Evolutionary conservation across 2,797 vertebrate species (phyloP).

Genomic region (Platyrinchus mystaceus): DNA sequence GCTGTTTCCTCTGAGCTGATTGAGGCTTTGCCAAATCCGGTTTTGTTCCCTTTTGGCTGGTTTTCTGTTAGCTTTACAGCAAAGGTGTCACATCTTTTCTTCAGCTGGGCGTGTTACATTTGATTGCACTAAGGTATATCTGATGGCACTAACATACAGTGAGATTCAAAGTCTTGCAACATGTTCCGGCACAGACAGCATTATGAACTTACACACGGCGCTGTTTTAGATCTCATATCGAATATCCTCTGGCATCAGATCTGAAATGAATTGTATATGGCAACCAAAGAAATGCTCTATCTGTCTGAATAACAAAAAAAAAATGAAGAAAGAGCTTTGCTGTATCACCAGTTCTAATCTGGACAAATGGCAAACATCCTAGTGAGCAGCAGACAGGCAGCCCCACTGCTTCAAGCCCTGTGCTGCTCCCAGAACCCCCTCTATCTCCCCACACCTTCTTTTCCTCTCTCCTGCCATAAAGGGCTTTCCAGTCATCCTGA

Average conservation of each 20-base stretch:
- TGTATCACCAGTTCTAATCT: conserved; percentile 48
- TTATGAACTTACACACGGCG: not conserved
- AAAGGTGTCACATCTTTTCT: conserved; percentile 50
- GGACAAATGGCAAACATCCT: conserved; percentile 19
- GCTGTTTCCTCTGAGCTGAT: not conserved
- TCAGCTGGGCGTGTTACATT: not conserved
- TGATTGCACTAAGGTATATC: conserved; percentile 31
- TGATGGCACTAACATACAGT: conserved; percentile 24
- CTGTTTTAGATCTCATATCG: conserved; percentile 55
- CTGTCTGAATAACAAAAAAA: conserved; percentile 19
- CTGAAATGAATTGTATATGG: conserved; percentile 41
- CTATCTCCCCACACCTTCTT: not conserved
- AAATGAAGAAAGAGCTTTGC: not conserved
- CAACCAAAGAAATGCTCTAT: conserved; percentile 44
- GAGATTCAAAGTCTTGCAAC: conserved; percentile 42
- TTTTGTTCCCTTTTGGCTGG: conserved; percentile 22
- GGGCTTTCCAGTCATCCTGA: not conserved
- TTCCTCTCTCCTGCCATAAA: not conserved
- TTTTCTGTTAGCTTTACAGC: conserved; percentile 21
- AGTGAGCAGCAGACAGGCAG: not conserved
- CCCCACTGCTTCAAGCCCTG: not conserved
- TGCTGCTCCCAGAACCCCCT: not conserved
- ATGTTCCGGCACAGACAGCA: conserved; percentile 24
- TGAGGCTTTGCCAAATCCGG: conserved; percentile 26
- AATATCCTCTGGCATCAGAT: conserved; percentile 68